Evolutionary conservation across 1,140 invertebrate genomes (phyloP).

Genomic region (Anoplolepis gracilipes): DNA sequence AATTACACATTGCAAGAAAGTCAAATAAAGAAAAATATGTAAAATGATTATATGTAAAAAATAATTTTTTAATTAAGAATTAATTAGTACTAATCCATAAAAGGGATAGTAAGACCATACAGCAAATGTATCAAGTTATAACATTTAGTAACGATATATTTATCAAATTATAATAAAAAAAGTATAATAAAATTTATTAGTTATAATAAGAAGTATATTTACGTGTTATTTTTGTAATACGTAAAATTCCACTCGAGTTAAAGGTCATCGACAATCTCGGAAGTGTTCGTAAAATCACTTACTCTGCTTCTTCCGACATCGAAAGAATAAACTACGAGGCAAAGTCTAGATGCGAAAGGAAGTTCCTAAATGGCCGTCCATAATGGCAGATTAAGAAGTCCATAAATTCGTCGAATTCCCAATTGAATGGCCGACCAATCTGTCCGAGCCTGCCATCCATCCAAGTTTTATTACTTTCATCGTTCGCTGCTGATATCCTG

Average conservation of each 20-base stretch:
- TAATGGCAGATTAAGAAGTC: constrained; percentile 66
- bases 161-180: too few relatives aligned
- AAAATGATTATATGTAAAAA: background rate
- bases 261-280: background rate
- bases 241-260: background rate
- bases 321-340: constrained; percentile 14
- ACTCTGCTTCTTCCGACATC: background rate
- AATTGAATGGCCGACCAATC: constrained; percentile 71
- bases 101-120: too few relatives aligned
- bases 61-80: constrained; percentile 3
- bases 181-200: too few relatives aligned
- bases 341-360: background rate
- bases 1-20: background rate
- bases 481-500: constrained; percentile 41
- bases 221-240: background rate
- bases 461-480: constrained; percentile 67
- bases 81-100: background rate
- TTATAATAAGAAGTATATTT: background rate
- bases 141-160: too few relatives aligned
- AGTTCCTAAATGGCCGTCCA: constrained; percentile 35
- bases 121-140: too few relatives aligned
- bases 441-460: constrained; percentile 63
- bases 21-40: background rate
- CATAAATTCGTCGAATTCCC: constrained; percentile 73
- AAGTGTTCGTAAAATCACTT: background rate